phyloP scores from a whole-genome alignment of 2,888 invertebrate species.

The Horisme vitalbata region DNA sequence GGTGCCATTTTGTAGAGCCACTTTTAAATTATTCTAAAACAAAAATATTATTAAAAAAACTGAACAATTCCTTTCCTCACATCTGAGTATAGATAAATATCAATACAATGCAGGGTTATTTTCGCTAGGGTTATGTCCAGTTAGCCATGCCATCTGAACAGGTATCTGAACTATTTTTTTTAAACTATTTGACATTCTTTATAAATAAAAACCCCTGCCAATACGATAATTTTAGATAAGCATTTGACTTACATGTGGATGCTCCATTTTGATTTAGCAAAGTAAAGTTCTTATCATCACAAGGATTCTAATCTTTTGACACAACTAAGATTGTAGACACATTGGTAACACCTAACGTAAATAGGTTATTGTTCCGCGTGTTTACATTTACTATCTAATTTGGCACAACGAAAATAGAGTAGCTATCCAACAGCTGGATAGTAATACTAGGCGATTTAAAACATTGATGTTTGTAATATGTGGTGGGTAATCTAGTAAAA shows the following conservation, averaged over 20 bases:
- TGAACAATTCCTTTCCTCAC: neutral
- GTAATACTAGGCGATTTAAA: constrained; percentile 43
- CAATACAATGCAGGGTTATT: too few species aligned
- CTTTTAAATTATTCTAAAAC: constrained; percentile 84
- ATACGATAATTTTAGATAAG: constrained; percentile 41
- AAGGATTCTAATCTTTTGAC: constrained; percentile 35
- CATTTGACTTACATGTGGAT: constrained; percentile 51
- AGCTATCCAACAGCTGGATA: too few species aligned
- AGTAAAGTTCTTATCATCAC: constrained; percentile 34
- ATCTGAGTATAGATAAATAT: too few species aligned
- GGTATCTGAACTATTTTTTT: too few species aligned
- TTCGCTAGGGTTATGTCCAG: too few species aligned
- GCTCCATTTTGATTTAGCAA: constrained; percentile 47
- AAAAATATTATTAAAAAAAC: constrained; percentile 45
- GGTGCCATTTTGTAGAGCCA: constrained; percentile 90
- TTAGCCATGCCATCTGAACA: too few species aligned
- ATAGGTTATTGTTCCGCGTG: constrained; percentile 58
- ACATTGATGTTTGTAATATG: too few species aligned
- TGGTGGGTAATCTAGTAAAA: too few species aligned
- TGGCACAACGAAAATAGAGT: too few species aligned
- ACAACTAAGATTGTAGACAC: constrained; percentile 30
- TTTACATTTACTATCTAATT: constrained; percentile 47
- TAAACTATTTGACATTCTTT: too few species aligned
- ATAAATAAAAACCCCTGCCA: too few species aligned
- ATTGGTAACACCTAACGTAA: constrained; percentile 33